Conservation (phyloP, 2,113 vertebrate species). For the Charadrius vociferus region DNA sequence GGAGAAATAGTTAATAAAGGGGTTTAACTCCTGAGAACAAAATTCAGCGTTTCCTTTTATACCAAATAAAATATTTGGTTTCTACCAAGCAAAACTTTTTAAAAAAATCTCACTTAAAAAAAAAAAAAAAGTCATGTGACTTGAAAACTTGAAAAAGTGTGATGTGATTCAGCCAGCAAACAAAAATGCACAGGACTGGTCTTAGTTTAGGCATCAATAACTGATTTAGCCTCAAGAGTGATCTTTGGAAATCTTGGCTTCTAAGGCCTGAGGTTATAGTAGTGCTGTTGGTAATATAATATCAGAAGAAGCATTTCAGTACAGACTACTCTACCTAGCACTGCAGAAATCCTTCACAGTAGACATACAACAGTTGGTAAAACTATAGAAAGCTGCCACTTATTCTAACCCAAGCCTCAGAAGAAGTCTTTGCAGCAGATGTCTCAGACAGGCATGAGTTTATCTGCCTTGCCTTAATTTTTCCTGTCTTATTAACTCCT, state of each 20-base stretch:
- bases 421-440: not conserved
- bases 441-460: not conserved
- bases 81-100: not conserved
- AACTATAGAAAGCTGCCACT: not conserved
- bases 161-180: not conserved
- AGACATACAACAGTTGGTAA: not conserved
- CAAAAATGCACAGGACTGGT: not conserved
- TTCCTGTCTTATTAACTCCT: not conserved
- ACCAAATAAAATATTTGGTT: not conserved
- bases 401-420: not conserved
- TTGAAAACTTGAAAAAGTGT: not conserved
- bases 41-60: not conserved
- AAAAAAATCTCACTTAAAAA: not conserved
- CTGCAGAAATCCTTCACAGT: not conserved
- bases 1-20: not conserved
- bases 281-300: not conserved
- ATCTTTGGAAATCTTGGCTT: not conserved
- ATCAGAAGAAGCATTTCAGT: not conserved
- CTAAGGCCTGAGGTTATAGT: not conserved
- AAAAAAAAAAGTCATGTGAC: not conserved
- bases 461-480: not conserved
- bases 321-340: not conserved
- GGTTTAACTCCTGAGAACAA: not conserved
- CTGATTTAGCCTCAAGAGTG: not conserved
- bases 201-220: not conserved